phyloP scores from a whole-genome alignment of 2,113 vertebrate genomes.

The Lophochroa leadbeateri region DNA sequence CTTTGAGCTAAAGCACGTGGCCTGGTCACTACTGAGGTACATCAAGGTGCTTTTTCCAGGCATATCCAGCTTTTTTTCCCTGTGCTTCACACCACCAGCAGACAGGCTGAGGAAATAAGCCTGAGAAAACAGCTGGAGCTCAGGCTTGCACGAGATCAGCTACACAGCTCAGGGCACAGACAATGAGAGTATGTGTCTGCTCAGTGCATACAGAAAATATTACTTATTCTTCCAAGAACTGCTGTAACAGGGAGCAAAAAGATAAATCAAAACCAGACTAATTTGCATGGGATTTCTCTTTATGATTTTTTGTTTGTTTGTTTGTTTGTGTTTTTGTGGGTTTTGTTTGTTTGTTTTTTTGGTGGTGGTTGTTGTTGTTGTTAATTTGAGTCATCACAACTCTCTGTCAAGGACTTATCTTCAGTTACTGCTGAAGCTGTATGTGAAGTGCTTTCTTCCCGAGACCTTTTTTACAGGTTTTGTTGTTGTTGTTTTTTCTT shows the following conservation, averaged over 20 bases:
- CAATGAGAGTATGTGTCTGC: neutral
- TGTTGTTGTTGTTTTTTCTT: neutral
- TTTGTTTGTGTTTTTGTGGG: neutral
- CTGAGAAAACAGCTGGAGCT: neutral
- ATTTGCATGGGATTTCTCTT: neutral
- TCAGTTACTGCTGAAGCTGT: neutral
- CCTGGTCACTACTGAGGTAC: neutral
- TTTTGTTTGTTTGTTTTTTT: no score
- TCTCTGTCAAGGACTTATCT: neutral
- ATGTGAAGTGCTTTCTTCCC: neutral
- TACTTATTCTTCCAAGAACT: neutral
- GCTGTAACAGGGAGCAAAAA: neutral
- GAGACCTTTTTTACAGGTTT: neutral
- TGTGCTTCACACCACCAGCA: neutral
- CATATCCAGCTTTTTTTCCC: neutral
- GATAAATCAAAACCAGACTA: neutral
- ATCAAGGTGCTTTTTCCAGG: accelerated
- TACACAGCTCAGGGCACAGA: neutral
- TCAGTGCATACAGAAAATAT: accelerated
- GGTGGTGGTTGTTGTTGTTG: neutral
- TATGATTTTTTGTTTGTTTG: neutral
- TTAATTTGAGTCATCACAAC: neutral
- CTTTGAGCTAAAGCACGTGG: neutral
- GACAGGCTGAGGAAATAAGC: neutral
- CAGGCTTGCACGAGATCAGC: neutral